Base-by-base conservation (phyloP, 2,888 invertebrate species). In the Drosophila picticornis region DNA sequence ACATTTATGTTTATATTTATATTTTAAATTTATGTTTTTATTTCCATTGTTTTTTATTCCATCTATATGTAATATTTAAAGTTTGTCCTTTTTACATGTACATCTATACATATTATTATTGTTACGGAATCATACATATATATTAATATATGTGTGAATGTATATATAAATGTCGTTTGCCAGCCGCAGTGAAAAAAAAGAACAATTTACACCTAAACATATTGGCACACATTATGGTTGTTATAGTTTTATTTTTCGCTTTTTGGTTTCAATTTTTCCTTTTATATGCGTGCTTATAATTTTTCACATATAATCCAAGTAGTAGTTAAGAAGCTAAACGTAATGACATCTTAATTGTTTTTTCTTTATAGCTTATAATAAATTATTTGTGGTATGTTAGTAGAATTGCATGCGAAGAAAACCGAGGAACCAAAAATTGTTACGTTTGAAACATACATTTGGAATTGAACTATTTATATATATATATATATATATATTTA, bases 141-240 rank as follows among this genome's bases (percentile, higher is more conserved):
- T 81, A 43, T 74, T 65, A 67, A 52, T 55, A 31, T 63, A 48
- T 55, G 57, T 51, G 65, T 25, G 16, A 22, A 36, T 60, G 11
- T 64, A 38, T 32, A 19, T 60, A 29, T 64, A 64, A 38, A 59
- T 66, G 48, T 62, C 65, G 71, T 69, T 69, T 78, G 71, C 74
- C 75, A 76, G 69, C 77, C 66, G 38, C 72, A 67, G 55, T 51
- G 52, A 66, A 81, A 77, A 80, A 79, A 77, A 73, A 75, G n/a
- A 61, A 59, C 76, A 76, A 81, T 81, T 73, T 78, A 84, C 88
- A 87, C 85, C 81, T 88, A 91, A 78, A 82, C 77, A 69, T 91
- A 90, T 91, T 91, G 91, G 91, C 91, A 91, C 91, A 91, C 88
- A 76, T 90, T 81, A 72, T 70, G 77, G 69, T 84, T 86, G 27